A percentile compares a stretch with the other conserved stretches of the same genome.
These are phyloP conservation scores for Otolemur garnettii DNA, from an alignment of 2,113 vertebrate species.

Conservation along the genomic window DNA sequence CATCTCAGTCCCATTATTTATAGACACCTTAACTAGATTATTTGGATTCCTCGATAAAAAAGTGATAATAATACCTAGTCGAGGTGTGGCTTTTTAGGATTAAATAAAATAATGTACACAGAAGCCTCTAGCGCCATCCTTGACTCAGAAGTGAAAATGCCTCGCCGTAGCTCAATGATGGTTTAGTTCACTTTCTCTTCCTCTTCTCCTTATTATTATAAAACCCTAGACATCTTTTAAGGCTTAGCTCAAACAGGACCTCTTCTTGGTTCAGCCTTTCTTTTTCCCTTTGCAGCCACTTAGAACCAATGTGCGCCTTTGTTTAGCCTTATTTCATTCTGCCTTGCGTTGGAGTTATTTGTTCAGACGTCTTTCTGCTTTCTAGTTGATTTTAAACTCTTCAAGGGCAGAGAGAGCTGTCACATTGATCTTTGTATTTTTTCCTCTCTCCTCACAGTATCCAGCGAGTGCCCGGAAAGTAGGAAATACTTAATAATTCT, in stretches of 20 bases:
- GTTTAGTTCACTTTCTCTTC: slow-evolving; percentile 6
- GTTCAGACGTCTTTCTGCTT: slow-evolving; percentile 50
- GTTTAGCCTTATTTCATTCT: slow-evolving; percentile 51
- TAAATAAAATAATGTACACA: neutral
- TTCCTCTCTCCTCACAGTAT: neutral
- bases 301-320: neutral
- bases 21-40: neutral
- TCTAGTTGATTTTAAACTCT: slow-evolving; percentile 58
- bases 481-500: neutral
- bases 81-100: neutral
- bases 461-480: neutral
- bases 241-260: slow-evolving; percentile 45
- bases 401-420: slow-evolving; percentile 39
- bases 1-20: neutral
- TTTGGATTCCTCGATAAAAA: neutral
- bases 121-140: neutral
- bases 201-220: slow-evolving; percentile 6
- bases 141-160: slow-evolving; percentile 31
- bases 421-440: slow-evolving; percentile 42
- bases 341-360: slow-evolving; percentile 56
- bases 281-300: slow-evolving; percentile 30
- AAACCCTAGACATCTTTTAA: slow-evolving; percentile 60
- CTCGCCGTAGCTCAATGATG: neutral
- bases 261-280: slow-evolving; percentile 50
- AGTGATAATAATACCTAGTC: neutral